Evolutionary conservation across 2,888 invertebrate genomes (phyloP), one percentile per base, ranked within the genome.

Genomic region (Creontiades dilutus): DNA sequence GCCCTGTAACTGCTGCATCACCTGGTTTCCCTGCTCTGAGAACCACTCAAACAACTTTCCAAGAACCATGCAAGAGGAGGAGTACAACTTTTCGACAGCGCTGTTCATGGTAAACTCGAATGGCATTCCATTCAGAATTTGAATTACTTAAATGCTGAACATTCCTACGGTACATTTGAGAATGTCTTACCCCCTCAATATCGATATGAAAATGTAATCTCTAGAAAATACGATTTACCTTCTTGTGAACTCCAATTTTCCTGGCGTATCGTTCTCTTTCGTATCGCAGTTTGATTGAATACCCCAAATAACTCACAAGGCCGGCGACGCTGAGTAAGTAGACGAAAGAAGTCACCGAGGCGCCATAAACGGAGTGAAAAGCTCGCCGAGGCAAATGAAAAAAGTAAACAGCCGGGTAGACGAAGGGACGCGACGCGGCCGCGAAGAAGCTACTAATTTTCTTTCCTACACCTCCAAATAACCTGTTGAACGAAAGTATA

Each of bases 191-290:
- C 3, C 37, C 7, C 3, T 52, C 52, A 13, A 52, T 52, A 52
- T 16, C 11, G 13, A 5, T 52, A 52, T 52, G 3, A 52, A 52
- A 52, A 52, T 7, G 16, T 52, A 52, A 52, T 52, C 52, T 48
- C 48, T 11, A 52, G 16, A 37, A 37, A 37, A 37, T 4, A 37
- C n/a, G 46, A 27, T 28, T 76, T 37, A 88, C 88, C 80, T 88
- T 88, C 28, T 52, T 78, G 14, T 19, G 28, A 12, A 37, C 1
- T 12, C 61, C 61, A 37, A 88, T 11, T 61, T 88, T 75, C 23
- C 88, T 76, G 48, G 55, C 55, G 55, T 52, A 88, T 23, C 5
- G 27, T 28, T 88, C 88, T 14, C 61, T 88, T 11, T 47, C 37
- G 52, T 78, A 78, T 14, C 88, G 76, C 7, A 11, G 9, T 37